Evolutionary conservation across 2,888 invertebrate genomes (phyloP).

Genomic region (Drosophila bunnanda): DNA sequence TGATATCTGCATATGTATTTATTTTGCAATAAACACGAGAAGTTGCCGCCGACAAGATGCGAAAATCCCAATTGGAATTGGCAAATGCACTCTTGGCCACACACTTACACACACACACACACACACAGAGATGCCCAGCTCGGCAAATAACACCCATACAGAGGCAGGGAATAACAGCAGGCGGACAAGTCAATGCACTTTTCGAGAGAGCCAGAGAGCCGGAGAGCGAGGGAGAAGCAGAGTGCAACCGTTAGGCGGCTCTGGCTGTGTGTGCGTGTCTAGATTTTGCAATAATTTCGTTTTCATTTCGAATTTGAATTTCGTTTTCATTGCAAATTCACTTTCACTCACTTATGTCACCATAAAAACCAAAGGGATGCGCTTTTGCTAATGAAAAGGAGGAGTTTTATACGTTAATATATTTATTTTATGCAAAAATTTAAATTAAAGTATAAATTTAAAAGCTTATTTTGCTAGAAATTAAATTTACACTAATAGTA

Average conservation of each 20-base stretch:
- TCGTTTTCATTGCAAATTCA: conserved; percentile 78
- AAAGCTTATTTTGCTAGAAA: no score
- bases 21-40: conserved; percentile 44
- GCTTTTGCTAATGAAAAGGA: neutral
- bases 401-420: no score
- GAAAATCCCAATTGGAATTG: conserved; percentile 53
- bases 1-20: conserved; percentile 43
- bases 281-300: conserved; percentile 79
- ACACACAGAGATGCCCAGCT: no score
- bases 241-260: conserved; percentile 29
- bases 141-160: conserved; percentile 8
- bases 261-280: conserved; percentile 46
- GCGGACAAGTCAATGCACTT: conserved; percentile 68
- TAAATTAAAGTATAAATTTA: neutral
- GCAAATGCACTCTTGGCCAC: conserved; percentile 54
- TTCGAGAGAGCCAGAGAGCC: conserved; percentile 24
- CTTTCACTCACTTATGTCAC: conserved; percentile 82
- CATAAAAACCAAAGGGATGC: conserved; percentile 51
- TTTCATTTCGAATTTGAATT: conserved; percentile 74
- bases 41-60: conserved; percentile 19
- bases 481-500: no score
- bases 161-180: conserved; percentile 7
- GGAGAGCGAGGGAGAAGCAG: conserved; percentile 12
- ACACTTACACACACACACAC: conserved; percentile 27
- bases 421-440: neutral